Percentiles rank a stretch among this genome's conserved stretches.
These are phyloP conservation scores for Semicossyphus pulcher DNA, from an alignment of 2,113 vertebrate species.

Conservation along the genomic window DNA sequence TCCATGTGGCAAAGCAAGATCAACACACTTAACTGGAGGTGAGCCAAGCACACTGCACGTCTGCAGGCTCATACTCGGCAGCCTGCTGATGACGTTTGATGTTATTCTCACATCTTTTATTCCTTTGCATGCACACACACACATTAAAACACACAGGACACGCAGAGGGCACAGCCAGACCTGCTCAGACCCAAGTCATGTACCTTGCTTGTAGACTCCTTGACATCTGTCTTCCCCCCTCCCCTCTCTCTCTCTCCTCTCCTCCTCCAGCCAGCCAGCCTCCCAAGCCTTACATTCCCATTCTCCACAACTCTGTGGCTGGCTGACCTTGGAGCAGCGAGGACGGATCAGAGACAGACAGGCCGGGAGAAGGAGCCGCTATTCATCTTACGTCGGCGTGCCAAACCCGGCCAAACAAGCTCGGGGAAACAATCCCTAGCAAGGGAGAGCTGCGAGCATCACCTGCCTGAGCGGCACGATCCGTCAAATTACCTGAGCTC, in stretches of 20 bases:
- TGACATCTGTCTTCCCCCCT: slow-evolving; percentile 62
- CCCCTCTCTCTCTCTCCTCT: neutral
- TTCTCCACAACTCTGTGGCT: slow-evolving; percentile 60
- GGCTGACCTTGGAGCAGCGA: slow-evolving; percentile 81
- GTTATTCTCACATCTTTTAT: slow-evolving; percentile 30
- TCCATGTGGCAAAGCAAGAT: slow-evolving; percentile 39
- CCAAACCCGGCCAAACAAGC: slow-evolving; percentile 79
- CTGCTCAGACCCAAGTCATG: slow-evolving; percentile 68
- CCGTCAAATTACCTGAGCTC: slow-evolving; percentile 80
- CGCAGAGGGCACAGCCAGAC: slow-evolving; percentile 53
- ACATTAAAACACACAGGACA: slow-evolving; percentile 44
- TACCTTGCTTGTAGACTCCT: slow-evolving; percentile 43
- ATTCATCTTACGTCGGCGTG: slow-evolving; percentile 78
- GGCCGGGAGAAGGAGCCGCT: slow-evolving; percentile 59
- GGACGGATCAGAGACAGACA: slow-evolving; percentile 77
- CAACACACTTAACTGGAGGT: slow-evolving; percentile 40
- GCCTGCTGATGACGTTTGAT: slow-evolving; percentile 44
- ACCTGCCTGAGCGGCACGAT: slow-evolving; percentile 69
- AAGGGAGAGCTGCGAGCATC: slow-evolving; percentile 67
- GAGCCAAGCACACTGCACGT: slow-evolving; percentile 26
- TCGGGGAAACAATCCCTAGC: slow-evolving; percentile 76
- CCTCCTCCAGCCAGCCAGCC: slow-evolving; percentile 3
- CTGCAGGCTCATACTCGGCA: slow-evolving; percentile 41
- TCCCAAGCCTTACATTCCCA: slow-evolving; percentile 40
- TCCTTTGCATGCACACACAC: slow-evolving; percentile 14